Evolutionary conservation across 2,888 invertebrate genomes (phyloP), one percentile per base, ranked within the genome.

Genomic region (Petrophora chlorosata): DNA sequence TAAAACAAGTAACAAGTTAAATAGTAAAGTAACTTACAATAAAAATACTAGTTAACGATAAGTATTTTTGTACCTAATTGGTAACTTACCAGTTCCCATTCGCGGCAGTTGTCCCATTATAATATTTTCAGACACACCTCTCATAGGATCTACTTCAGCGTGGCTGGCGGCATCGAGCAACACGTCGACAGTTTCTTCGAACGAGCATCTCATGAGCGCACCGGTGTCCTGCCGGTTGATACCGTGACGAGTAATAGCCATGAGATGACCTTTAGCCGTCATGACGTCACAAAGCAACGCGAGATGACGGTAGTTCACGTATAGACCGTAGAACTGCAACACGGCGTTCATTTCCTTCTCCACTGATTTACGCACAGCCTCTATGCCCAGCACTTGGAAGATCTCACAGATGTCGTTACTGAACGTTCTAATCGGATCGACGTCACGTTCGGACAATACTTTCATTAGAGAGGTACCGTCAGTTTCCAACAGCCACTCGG

Each of bases 331-430:
- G 92, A 99, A 99, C 81, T 98, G 98, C 77, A 99, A 92, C 36
- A 99, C 99, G 70, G 98, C 97, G 77, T 99, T 98, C 99, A 99
- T 99, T 93, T 99, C 99, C 73, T 98, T 98, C 79, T 99, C 99
- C 0, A 99, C 98, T 0, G 99, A 98, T 82, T 99, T 99, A 73
- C 99, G 94, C 32, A 99, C 99, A 78, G 99, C 99, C 82, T 99
- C 99, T 63, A 99, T 99, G 56, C 99, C 99, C 44, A 99, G 88
- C 40, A 98, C 97, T 87, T 98, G 96, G 92, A 99, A 99, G 73
- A 99, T 99, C 90, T 99, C 99, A 72, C 99, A 99, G 85, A 99
- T 99, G 76, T 99, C 99, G 90, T 99, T 99, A 76, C 98, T 98
- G 78, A 97, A 97, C 1, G 99, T 99, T 56, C 99, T 92, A 10